phyloP scores from a whole-genome alignment of 2,113 vertebrate species.

The Leucoraja erinaceus region DNA sequence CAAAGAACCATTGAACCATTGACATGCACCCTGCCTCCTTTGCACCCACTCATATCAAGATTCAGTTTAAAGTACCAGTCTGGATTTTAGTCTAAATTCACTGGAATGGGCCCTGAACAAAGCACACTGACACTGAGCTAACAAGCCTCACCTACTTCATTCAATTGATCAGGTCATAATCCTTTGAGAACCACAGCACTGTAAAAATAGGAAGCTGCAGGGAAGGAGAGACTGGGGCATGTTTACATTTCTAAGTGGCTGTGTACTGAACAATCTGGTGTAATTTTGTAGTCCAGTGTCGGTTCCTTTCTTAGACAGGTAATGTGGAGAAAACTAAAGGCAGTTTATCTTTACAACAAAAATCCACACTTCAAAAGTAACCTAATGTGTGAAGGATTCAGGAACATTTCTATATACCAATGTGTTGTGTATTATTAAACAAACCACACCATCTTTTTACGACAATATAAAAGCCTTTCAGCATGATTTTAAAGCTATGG shows the following conservation, averaged over 20 bases:
- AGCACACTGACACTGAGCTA: neutral
- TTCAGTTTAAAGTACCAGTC: neutral
- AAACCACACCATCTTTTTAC: too few species aligned
- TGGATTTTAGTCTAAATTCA: neutral
- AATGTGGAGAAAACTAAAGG: neutral
- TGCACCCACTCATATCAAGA: neutral
- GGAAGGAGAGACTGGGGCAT: neutral
- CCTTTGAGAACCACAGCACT: neutral
- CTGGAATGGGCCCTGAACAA: neutral
- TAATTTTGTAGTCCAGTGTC: neutral
- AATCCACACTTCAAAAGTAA: neutral
- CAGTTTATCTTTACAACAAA: neutral
- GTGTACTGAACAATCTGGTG: neutral
- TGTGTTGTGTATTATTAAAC: too few species aligned
- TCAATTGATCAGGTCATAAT: neutral
- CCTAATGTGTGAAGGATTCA: too few species aligned
- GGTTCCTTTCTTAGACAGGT: neutral
- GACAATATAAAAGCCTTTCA: too few species aligned
- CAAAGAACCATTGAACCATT: too few species aligned
- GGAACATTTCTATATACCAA: too few species aligned
- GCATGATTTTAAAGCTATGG: too few species aligned
- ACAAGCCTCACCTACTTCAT: neutral
- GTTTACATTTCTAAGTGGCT: neutral
- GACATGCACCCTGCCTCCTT: neutral
- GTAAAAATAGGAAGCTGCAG: neutral